phyloP scores from a whole-genome alignment of 2,888 invertebrate genomes.

The Atethmia centrago region DNA sequence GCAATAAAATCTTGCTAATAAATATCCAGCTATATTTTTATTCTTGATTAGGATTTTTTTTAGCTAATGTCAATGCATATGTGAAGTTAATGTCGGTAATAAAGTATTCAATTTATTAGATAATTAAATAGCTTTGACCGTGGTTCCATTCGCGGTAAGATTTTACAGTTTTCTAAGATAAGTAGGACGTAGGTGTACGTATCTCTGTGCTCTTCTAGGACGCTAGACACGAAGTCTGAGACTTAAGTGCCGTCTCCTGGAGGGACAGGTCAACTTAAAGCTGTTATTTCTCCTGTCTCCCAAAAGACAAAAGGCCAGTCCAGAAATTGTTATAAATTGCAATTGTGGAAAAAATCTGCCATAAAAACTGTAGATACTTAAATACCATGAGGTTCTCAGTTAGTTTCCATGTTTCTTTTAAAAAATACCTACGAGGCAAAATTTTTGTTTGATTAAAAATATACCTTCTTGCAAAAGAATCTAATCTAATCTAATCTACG shows the following conservation, averaged over 20 bases:
- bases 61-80: slow-evolving; percentile 4
- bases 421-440: not conserved
- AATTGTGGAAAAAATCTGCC: not conserved
- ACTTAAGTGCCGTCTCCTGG: not conserved
- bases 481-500: too few species aligned
- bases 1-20: slow-evolving; percentile 21
- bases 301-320: not conserved
- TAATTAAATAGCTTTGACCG: slow-evolving; percentile 3
- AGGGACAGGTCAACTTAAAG: not conserved
- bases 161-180: slow-evolving; percentile 4
- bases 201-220: not conserved
- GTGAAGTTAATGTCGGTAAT: slow-evolving; percentile 27
- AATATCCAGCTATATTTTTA: slow-evolving; percentile 9
- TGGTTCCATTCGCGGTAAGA: not conserved
- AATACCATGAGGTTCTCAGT: not conserved
- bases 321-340: not conserved
- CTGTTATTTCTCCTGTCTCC: too few species aligned
- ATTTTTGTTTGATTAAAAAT: not conserved
- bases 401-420: not conserved
- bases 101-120: slow-evolving; percentile 30
- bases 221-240: not conserved
- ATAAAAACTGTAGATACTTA: too few species aligned
- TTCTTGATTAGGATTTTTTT: slow-evolving; percentile 1
- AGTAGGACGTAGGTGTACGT: not conserved
- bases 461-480: not conserved